A percentile compares a stretch with the other conserved stretches of the same genome.
phyloP scores from a whole-genome alignment of 1,140 invertebrate species.

The Megalopta genalis region DNA sequence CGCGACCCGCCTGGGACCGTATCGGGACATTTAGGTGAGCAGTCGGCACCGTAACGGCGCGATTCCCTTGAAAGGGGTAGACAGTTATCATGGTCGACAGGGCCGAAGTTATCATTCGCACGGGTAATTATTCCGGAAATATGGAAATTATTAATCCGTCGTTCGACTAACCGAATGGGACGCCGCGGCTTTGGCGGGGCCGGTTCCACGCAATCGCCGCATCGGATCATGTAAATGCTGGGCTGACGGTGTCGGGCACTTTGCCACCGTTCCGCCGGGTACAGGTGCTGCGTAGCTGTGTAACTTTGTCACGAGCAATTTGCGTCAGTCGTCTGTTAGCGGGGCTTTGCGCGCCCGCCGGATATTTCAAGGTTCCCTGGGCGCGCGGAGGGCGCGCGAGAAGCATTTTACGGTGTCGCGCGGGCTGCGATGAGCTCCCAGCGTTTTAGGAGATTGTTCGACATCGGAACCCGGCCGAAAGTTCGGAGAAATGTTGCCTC shows the following conservation, averaged over 20 bases:
- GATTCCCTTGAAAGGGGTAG: conserved; percentile 49
- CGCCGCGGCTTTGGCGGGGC: neutral
- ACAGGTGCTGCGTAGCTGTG: conserved; percentile 17
- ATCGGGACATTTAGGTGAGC: no score
- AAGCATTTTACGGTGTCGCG: neutral
- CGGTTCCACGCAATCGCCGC: conserved; percentile 32
- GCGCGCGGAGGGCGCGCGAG: neutral
- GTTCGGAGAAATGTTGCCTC: neutral
- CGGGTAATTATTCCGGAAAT: conserved; percentile 48
- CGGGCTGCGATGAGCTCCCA: neutral
- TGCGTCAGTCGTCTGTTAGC: conserved; percentile 30
- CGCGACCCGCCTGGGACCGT: neutral
- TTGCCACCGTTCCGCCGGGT: neutral
- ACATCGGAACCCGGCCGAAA: neutral
- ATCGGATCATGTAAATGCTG: conserved; percentile 33
- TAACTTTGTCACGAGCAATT: conserved; percentile 39
- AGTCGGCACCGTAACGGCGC: conserved; percentile 54
- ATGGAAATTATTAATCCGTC: conserved; percentile 54
- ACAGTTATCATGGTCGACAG: conserved; percentile 53
- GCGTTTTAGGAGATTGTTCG: neutral
- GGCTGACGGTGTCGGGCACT: conserved; percentile 3
- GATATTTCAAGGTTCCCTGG: conserved; percentile 7
- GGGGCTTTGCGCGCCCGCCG: neutral
- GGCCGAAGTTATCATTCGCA: conserved; percentile 32
- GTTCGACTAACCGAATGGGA: neutral